Conservation (phyloP, 2,113 vertebrate species). For the Argyrosomus japonicus region DNA sequence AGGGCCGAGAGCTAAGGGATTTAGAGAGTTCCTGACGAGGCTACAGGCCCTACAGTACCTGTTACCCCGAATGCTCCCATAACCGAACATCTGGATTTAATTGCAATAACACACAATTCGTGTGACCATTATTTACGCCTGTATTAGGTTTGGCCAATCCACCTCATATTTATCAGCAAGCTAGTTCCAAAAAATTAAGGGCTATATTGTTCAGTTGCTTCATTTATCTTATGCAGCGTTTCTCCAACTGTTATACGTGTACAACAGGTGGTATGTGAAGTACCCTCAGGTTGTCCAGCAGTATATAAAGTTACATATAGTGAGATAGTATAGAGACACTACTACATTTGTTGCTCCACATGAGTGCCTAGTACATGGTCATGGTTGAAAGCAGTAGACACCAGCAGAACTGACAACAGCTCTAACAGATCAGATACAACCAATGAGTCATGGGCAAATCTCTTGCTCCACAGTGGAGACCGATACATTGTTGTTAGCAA, state of each 20-base stretch:
- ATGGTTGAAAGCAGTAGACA: slow-evolving; percentile 18
- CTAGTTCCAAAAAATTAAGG: slow-evolving; percentile 26
- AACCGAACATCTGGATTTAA: slow-evolving; percentile 77
- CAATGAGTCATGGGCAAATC: neutral
- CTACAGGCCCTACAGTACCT: slow-evolving; percentile 64
- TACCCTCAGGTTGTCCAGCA: neutral
- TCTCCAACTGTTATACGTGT: slow-evolving; percentile 2
- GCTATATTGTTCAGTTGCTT: slow-evolving; percentile 16
- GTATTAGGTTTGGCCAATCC: slow-evolving; percentile 43
- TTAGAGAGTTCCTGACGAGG: slow-evolving; percentile 62
- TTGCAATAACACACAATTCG: slow-evolving; percentile 73
- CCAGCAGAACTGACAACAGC: neutral
- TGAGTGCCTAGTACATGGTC: neutral
- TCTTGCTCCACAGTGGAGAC: neutral
- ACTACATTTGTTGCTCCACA: neutral
- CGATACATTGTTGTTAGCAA: neutral
- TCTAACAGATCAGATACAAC: neutral
- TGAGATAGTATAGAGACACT: too few relatives aligned
- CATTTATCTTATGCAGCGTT: neutral
- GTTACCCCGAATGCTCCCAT: slow-evolving; percentile 76
- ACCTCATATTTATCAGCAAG: slow-evolving; percentile 39
- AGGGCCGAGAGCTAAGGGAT: slow-evolving; percentile 59
- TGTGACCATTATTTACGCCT: slow-evolving; percentile 54
- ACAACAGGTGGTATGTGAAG: neutral
- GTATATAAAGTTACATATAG: neutral